phyloP scores from a whole-genome alignment of 2,797 vertebrate genomes.

The Smutsia temminckii region DNA sequence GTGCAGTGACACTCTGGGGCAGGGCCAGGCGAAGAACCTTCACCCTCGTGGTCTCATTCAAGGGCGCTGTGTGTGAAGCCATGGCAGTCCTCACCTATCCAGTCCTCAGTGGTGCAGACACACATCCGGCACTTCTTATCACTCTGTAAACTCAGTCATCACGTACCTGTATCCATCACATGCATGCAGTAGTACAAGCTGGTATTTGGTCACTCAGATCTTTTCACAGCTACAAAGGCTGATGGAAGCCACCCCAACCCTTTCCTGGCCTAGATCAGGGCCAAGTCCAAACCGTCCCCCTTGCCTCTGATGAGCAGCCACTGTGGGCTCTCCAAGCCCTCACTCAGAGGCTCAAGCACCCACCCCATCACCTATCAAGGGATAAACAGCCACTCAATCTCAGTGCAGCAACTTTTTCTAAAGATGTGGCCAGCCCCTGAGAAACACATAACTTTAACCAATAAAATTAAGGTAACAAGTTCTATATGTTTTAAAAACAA shows the following conservation, averaged over 20 bases:
- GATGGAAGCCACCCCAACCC: background rate
- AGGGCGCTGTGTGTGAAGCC: background rate
- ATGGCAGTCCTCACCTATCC: background rate
- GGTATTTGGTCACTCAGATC: background rate
- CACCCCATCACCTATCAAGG: too few species aligned
- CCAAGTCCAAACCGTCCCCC: background rate
- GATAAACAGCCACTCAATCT: background rate
- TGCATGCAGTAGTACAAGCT: background rate
- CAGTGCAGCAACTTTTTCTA: background rate
- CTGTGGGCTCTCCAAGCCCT: background rate
- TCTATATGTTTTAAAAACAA: background rate
- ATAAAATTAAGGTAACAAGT: slow-evolving; percentile 21
- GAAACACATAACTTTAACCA: background rate
- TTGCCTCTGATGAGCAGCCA: background rate
- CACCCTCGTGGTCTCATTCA: background rate
- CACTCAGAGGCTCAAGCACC: background rate
- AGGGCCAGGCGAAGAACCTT: background rate
- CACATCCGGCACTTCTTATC: background rate
- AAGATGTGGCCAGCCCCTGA: background rate
- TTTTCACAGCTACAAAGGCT: background rate
- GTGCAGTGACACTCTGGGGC: background rate
- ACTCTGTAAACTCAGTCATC: background rate
- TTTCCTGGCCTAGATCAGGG: background rate
- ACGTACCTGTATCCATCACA: background rate
- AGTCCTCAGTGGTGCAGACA: background rate